phyloP scores from a whole-genome alignment of 2,797 vertebrate species.

The Artibeus lituratus region DNA sequence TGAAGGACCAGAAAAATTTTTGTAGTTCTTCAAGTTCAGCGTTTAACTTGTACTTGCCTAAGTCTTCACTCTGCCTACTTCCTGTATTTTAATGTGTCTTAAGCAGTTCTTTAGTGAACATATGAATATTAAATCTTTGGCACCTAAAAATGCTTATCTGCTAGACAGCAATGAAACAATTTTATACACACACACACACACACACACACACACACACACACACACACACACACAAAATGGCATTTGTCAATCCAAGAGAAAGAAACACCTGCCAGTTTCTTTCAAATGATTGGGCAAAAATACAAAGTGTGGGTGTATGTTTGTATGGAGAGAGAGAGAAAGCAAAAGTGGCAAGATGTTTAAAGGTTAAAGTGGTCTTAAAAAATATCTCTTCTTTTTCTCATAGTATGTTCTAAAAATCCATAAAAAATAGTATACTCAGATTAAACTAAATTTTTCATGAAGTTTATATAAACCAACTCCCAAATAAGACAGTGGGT shows the following conservation, averaged over 20 bases:
- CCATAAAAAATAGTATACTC: background rate
- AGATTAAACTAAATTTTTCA: background rate
- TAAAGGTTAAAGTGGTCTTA: background rate
- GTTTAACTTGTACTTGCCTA: background rate
- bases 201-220: background rate
- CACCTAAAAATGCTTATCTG: background rate
- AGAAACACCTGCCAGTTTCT: background rate
- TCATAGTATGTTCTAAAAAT: background rate
- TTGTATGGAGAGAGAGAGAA: background rate
- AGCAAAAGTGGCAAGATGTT: background rate
- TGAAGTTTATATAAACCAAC: background rate
- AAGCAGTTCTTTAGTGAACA: slow-evolving; percentile 20
- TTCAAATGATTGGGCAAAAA: background rate
- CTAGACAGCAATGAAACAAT: background rate
- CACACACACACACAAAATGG: background rate
- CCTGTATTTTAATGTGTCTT: background rate
- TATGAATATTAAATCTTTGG: background rate
- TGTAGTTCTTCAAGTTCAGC: background rate
- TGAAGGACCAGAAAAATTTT: background rate
- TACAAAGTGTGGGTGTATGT: background rate
- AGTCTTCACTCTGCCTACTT: background rate
- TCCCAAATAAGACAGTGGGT: background rate
- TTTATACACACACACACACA: background rate
- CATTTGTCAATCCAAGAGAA: background rate
- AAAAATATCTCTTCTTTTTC: background rate